Evolutionary conservation across 2,888 invertebrate genomes (phyloP), one percentile per base, ranked within the genome.

Genomic region (Perdita meconis): DNA sequence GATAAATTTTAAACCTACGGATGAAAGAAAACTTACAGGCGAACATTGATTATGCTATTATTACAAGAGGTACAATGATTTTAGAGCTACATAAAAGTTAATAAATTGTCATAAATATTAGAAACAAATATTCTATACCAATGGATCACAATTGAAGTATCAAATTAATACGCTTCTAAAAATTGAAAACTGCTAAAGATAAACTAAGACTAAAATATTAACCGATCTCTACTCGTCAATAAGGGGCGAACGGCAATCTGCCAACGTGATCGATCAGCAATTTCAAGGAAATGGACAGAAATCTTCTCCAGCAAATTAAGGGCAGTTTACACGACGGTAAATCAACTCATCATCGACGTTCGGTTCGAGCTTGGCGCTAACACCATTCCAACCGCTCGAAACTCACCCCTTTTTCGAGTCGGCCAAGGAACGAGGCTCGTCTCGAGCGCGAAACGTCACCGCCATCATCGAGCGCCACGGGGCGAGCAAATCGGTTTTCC

Each of bases 261-360:
- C n/a, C n/a, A 30, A 24, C 19, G 55, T 24, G 56, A 78, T 82
- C 78, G 75, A 74, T 69, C 80, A 77, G 82, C 84, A 88, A 87
- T 87, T 86, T 86, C 75, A 59, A 51, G 47, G 78, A 72, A 81
- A 81, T 82, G 82, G 78, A 82, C 86, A 78, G 86, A 87, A 88
- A 89, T 87, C 86, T 86, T 84, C 71, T 69, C 73, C 81, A 73
- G n/a, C n/a, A 83, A 87, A 87, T 89, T 88, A 87, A 86, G 86
- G 80, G 71, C 78, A 81, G 86, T 89, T 87, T 88, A 86, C 87
- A 83, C 82, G 78, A 42, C 68, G 75, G 84, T 88, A 86, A 87
- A 88, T 88, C 86, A 85, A 88, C 88, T 89, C 82, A 82, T 82
- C 78, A 73, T 74, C 79, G 78, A 34, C 56, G 64, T 61, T 75